These are phyloP conservation scores for Eugnorisma glareosa DNA, from an alignment of 2,888 invertebrate genomes.

Conservation along the genomic window DNA sequence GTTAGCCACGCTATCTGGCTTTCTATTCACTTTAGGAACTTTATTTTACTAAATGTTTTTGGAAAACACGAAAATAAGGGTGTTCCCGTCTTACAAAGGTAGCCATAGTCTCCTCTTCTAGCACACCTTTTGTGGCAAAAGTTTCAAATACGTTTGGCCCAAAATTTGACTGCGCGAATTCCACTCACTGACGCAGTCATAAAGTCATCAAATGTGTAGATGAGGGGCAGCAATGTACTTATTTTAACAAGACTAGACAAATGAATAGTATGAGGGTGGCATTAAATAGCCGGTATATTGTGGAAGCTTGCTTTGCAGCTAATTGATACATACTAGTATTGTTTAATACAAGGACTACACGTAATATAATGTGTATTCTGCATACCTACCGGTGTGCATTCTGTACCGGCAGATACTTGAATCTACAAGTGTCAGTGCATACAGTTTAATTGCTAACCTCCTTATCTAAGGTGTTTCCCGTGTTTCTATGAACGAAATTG, in stretches of 20 bases:
- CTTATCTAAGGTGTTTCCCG: background rate
- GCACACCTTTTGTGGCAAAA: background rate
- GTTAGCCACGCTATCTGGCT: background rate
- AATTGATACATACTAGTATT: constrained; percentile 24
- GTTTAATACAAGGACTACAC: constrained; percentile 42
- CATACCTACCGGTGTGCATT: background rate
- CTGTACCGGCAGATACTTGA: background rate
- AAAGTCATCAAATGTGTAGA: background rate
- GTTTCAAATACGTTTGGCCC: background rate
- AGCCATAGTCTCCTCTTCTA: background rate
- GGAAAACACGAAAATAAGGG: background rate
- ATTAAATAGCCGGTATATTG: constrained; percentile 11
- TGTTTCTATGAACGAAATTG: background rate
- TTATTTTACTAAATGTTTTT: background rate
- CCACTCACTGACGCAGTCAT: background rate
- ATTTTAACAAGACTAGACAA: background rate
- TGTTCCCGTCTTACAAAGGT: background rate
- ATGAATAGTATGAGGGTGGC: background rate
- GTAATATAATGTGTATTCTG: constrained; percentile 3
- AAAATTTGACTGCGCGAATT: background rate
- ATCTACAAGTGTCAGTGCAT: background rate
- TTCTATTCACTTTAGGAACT: background rate
- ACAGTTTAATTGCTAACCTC: background rate
- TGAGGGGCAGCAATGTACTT: background rate
- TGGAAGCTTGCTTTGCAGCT: background rate